Percentiles rank a stretch among this genome's conserved stretches.
Evolutionary conservation across 2,888 invertebrate species (phyloP).

Genomic region (Drosophila niveifrons): DNA sequence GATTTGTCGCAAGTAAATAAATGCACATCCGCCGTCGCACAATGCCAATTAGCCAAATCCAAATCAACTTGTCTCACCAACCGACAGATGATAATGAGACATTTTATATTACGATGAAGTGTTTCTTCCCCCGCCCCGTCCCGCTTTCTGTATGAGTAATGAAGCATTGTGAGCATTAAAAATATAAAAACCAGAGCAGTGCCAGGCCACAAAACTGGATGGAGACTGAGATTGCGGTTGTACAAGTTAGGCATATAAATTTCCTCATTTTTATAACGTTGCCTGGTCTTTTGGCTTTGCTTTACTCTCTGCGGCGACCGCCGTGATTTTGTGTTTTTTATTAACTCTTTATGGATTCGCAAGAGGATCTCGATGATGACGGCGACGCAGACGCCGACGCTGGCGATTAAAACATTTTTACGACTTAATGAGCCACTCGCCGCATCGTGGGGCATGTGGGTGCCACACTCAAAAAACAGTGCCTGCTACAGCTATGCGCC

Average conservation of each 20-base stretch:
- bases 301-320: slow-evolving; percentile 52
- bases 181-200: slow-evolving; percentile 65
- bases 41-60: slow-evolving; percentile 36
- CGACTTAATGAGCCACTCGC: slow-evolving; percentile 81
- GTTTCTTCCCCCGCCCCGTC: slow-evolving; percentile 11
- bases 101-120: slow-evolving; percentile 56
- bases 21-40: slow-evolving; percentile 14
- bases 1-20: slow-evolving; percentile 22
- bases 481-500: slow-evolving; percentile 24
- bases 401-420: slow-evolving; percentile 76
- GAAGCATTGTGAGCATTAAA: slow-evolving; percentile 61
- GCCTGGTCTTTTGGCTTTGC: slow-evolving; percentile 47
- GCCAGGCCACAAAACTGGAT: slow-evolving; percentile 6
- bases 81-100: slow-evolving; percentile 75
- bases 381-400: slow-evolving; percentile 20
- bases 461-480: slow-evolving; percentile 49
- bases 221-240: slow-evolving; percentile 50
- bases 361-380: slow-evolving; percentile 50
- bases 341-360: slow-evolving; percentile 80
- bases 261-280: slow-evolving; percentile 68
- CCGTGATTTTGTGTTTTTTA: slow-evolving; percentile 77
- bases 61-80: slow-evolving; percentile 51
- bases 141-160: slow-evolving; percentile 54
- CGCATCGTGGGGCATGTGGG: slow-evolving; percentile 69
- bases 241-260: slow-evolving; percentile 72